Base-by-base conservation (phyloP, 2,888 invertebrate genomes). In the Xestia ashworthii region DNA sequence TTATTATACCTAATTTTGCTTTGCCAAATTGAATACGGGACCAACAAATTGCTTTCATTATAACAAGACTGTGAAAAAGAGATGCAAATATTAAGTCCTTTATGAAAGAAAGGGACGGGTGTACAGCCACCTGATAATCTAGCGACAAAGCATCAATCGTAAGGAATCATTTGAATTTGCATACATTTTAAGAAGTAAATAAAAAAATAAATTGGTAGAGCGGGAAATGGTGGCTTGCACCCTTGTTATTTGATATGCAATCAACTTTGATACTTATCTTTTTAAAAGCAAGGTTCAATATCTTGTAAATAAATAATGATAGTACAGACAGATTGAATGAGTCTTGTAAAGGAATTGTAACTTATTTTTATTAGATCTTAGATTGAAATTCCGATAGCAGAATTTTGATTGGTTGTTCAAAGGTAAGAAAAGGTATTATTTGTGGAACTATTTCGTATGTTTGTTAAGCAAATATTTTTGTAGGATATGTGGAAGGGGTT, bases 101-200 rank as follows among this genome's bases (percentile, higher is more conserved):
- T 11, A 41, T 25, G 41, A 53, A 60, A 58, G 53, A 80, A 82
- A 50, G 73, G 71, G 76, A 89, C 53, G 71, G 38, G 58, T 41
- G 79, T 69, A 72, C 79, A 76, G 66, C 78, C 65, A 92, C 89
- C 90, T 91, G 91, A 92, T 91, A 91, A 93, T 92, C 91, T 91
- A 88, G 90, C 90, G 89, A 92, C 92, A 90, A 91, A 91, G 90
- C 91, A 93, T 93, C 92, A 92, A 93, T 93, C 88, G 92, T 82
- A 84, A 89, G 83, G 91, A 90, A 92, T 91, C 92, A 91, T 93
- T 91, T 90, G 90, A 89, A 91, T 93, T 94, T 92, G 92, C 93
- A 93, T 94, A 91, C 90, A 93, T 92, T 93, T 89, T 89, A 89
- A 89, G 87, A 83, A 92, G 93, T 93, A 94, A 94, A 94, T 94